Evolutionary conservation across 2,888 invertebrate species (phyloP), one percentile per base, ranked within the genome.

Genomic region (Tupiocoris notatus): DNA sequence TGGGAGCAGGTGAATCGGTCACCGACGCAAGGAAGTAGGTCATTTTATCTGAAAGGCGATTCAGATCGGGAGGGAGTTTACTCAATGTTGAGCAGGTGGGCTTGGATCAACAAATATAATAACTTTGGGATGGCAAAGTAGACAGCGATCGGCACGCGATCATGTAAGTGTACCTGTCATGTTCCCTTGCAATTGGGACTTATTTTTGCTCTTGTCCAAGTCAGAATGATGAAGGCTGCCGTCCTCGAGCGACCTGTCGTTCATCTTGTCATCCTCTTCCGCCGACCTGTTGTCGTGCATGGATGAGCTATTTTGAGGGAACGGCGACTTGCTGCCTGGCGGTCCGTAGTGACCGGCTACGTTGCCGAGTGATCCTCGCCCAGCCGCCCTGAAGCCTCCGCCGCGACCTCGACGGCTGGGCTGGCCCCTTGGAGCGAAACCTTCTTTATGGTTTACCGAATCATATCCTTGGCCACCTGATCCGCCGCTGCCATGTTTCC

Each of bases 371-470:
- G 88, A 84, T 66, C 86, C 81, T 62, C 85, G 83, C 78, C 78
- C 78, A 18, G 70, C 70, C 22, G 71, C 75, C 39, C 77, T 62
- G 24, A 54, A 65, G 25, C 88, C 88, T 17, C 92, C 93, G 17
- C 92, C 93, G 78, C 95, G 87, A 2, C 95, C 95, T 77, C 95
- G 89, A 68, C 95, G 87, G 0, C 94, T 94, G 0, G 95, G 95
- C 83, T 95, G 95, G 0, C 95, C 95, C 21, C 94, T 88, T 0
- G 95, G 95, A 0, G 92, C 91, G 84, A 94, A 94, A 65, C 91
- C 92, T 76, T 81, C 81, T 81, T 88, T 87, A 12, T 82, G 66
- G 23, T 78, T 70, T 25, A 77, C 77, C 25, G 70, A 67, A 64
- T 77, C 68, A 39, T 76, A 76, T 7, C 39, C 39, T 12, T 39